These are phyloP conservation scores for Geophilus truncorum DNA, from an alignment of 2,888 invertebrate genomes.

Conservation along the genomic window DNA sequence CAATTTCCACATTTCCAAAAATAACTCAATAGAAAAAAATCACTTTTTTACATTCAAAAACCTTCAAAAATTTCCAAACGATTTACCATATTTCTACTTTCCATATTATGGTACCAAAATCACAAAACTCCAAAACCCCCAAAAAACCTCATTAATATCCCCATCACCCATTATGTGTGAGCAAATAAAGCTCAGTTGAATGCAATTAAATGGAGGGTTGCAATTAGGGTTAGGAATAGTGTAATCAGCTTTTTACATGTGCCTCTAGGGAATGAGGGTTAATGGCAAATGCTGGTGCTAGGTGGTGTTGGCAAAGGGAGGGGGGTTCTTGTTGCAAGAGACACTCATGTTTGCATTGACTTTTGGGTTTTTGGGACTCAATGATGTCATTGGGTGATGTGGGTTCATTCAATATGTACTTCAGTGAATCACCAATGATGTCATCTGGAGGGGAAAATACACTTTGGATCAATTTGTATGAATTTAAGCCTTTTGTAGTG, in stretches of 20 bases:
- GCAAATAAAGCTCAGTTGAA: background rate
- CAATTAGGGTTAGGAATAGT: background rate
- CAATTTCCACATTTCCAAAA: too few species aligned
- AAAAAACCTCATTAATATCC: background rate
- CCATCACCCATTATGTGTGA: background rate
- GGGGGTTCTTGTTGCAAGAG: background rate
- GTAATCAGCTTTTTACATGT: background rate
- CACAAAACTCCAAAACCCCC: background rate
- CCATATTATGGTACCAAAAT: too few species aligned
- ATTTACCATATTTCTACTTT: too few species aligned
- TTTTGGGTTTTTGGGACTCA: background rate
- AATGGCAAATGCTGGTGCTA: background rate
- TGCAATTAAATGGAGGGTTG: background rate
- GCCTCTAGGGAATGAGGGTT: background rate
- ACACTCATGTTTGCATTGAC: background rate
- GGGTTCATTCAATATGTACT: too few species aligned
- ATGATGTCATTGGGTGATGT: too few species aligned
- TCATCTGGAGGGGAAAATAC: too few species aligned
- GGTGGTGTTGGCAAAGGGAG: background rate
- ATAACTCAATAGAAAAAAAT: too few species aligned
- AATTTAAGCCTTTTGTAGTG: too few species aligned
- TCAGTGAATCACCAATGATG: too few species aligned
- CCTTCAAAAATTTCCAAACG: too few species aligned
- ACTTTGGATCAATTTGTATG: too few species aligned
- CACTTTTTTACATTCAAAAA: too few species aligned